Conservation (phyloP, 2,888 invertebrate species). For the Serrognathus titanus region DNA sequence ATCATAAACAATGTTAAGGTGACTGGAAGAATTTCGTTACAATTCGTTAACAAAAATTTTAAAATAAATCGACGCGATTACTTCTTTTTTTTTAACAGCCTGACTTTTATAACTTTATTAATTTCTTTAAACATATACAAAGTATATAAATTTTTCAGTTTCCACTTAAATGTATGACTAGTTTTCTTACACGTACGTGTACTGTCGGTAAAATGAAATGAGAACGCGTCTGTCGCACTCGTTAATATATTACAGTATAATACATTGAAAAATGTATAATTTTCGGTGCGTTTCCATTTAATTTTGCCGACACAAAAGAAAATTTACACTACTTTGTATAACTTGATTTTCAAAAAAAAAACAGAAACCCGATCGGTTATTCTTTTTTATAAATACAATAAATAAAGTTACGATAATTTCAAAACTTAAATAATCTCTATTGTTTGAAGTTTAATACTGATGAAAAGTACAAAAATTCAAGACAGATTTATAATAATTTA, state of each 20-base stretch:
- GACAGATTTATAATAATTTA: conserved; percentile 36
- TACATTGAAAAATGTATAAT: no score
- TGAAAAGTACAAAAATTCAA: conserved; percentile 48
- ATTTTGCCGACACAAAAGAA: no score
- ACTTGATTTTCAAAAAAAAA: conserved; percentile 4
- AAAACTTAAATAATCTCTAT: conserved; percentile 42
- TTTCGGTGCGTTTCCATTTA: no score
- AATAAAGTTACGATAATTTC: conserved; percentile 1
- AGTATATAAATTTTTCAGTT: conserved; percentile 10
- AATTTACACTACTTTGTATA: conserved; percentile 8
- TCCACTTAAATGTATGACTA: conserved; percentile 11
- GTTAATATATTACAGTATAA: no score
- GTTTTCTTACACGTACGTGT: conserved; percentile 1
- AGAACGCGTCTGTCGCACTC: not conserved
- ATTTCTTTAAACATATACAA: conserved; percentile 10
- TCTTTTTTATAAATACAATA: conserved; percentile 13
- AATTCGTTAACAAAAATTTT: not conserved
- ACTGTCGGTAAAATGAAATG: not conserved
- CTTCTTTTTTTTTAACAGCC: not conserved
- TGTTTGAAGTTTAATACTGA: conserved; percentile 45
- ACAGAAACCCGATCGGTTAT: no score
- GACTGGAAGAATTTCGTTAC: not conserved
- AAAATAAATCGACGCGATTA: not conserved
- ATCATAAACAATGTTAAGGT: not conserved
- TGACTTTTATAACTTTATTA: conserved; percentile 6